Evolutionary conservation across 53 echinoderm and acorn worm genomes (phyloP), one percentile per base, ranked within the genome.

Genomic region (Mesocentrotus franciscanus): DNA sequence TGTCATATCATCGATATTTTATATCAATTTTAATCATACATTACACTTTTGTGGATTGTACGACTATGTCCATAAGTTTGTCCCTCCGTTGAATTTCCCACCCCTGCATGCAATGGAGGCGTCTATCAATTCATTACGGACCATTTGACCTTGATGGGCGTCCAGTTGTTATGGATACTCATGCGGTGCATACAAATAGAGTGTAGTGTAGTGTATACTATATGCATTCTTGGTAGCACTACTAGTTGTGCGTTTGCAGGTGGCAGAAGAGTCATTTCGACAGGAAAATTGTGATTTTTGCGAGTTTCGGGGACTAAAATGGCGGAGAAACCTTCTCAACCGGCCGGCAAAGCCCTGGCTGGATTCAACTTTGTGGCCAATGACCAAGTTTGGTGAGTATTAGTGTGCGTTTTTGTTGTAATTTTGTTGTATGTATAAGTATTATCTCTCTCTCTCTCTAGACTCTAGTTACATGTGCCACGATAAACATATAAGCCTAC

Each of bases 371-470:
- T 97, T 94, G 99, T 99, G 33, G 99, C 97, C 33, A 96, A 96
- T 66, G 99, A 98, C 78, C 97, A 99, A 97, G 97, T 99, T 96
- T 99, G 99, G 99, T 99, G 95, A 97, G 98, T 97, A 91, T 83
- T 83, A 42, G 30, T 5, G 58, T 15, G 42, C 35, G 4, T 39
- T 81, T 81, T 81, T 8, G 42, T 42, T 16, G 36, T 15, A 39
- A 18, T 36, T 14, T 12, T 16, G 39, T 17, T 81, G 32, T 74
- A 32, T 74, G 24, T 74, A 10, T 74, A 10, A 39, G n/a, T n/a
- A n/a, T n/a, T n/a, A n/a, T n/a, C n/a, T n/a, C n/a, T n/a, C n/a
- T n/a, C n/a, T n/a, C n/a, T n/a, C n/a, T n/a, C n/a, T n/a, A n/a
- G n/a, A n/a, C n/a, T 83, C 17, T 83, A 76, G 83, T 39, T 49